These are phyloP conservation scores for Campylomormyrus numenius DNA, from an alignment of 2,113 vertebrate species.

Conservation along the genomic window DNA sequence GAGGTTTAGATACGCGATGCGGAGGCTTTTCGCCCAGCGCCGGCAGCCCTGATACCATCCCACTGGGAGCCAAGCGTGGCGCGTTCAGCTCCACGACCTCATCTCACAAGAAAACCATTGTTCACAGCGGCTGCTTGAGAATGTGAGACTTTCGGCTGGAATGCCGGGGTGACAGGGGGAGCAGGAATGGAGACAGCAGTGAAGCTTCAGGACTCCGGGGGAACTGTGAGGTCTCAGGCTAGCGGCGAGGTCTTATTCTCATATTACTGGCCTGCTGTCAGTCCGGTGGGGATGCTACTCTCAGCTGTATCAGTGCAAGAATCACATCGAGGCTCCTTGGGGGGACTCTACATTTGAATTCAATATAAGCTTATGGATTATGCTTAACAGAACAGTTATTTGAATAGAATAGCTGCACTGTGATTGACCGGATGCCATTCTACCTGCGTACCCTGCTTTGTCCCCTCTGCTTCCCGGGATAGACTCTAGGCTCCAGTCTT, in stretches of 20 bases:
- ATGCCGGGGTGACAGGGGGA: neutral
- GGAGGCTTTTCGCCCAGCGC: neutral
- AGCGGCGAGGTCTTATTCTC: neutral
- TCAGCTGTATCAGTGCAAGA: neutral
- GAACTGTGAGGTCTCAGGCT: neutral
- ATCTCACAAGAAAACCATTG: constrained; percentile 6
- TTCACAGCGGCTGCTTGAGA: neutral
- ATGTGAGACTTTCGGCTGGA: neutral
- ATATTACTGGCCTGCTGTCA: neutral
- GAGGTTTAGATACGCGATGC: neutral
- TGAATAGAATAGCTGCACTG: neutral
- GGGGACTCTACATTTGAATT: neutral
- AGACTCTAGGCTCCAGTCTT: neutral
- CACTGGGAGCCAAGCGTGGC: neutral
- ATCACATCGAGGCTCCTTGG: neutral
- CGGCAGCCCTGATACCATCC: neutral
- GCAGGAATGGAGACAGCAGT: neutral
- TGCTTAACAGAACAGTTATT: neutral
- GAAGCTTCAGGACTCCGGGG: neutral
- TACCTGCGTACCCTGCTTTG: neutral
- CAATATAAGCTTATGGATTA: neutral
- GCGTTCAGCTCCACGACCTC: neutral
- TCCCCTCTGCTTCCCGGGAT: neutral
- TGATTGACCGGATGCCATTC: neutral
- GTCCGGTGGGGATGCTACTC: neutral